Evolutionary conservation across 2,888 invertebrate species (phyloP), one percentile per base, ranked within the genome.

Genomic region (Ceriagrion tenellum): DNA sequence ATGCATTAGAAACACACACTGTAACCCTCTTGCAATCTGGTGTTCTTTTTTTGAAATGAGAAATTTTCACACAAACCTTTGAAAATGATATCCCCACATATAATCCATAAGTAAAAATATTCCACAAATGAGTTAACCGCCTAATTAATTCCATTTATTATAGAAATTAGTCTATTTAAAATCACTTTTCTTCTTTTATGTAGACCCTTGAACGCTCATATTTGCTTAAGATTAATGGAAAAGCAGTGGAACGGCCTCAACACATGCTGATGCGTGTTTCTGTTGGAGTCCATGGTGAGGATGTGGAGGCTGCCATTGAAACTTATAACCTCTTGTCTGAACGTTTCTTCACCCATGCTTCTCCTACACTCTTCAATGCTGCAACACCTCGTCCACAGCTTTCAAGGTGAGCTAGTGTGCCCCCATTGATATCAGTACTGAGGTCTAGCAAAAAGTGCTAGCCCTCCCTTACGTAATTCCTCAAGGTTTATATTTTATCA

Each of bases 181-280:
- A n/a, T n/a, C 96, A 10, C 26, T 40, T 18, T 88, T 88, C 26
- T n/a, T 91, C 8, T 18, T 69, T 26, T 6, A 40, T 96, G 55
- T 96, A 97, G 97, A 99, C 99, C 0, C 97, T 99, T 95, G 99
- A 99, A 96, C 97, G 99, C 90, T 99, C 99, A 0, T 99, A 99
- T 97, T 97, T 99, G 96, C 97, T 99, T 95, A 99, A 99, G 97
- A 98, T 99, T 95, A 98, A 99, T 96, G 98, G 98, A 0, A 99
- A 99, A 98, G 98, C 99, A 95, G 99, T 98, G 0, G 99, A 99
- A 97, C 98, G 99, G 56, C 99, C 99, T 0, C 99, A 99, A 96
- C 99, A 99, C 96, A 99, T 99, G 99, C 97, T 99, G 95, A 99
- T 99, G 99, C 97, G 99, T 96, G 99, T 99, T 0, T 97, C 99